phyloP scores from a whole-genome alignment of 1,140 invertebrate species.

The Lordiphosa mommai region DNA sequence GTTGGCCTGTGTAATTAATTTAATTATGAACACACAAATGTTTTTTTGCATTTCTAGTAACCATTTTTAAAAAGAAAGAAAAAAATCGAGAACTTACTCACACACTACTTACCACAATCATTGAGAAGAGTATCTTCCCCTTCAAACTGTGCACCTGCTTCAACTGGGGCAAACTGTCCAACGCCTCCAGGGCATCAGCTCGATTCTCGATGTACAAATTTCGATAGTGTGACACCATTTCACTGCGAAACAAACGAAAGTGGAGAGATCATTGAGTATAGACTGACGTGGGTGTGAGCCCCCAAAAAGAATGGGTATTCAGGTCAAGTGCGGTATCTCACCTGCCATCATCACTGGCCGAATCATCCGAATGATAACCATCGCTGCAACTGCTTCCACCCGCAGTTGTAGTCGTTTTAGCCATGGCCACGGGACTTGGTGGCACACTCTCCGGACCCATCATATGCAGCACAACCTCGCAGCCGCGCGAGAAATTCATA shows the following conservation, averaged over 20 bases:
- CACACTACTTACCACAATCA: slow-evolving; percentile 92
- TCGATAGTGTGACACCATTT: slow-evolving; percentile 89
- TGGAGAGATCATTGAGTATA: slow-evolving; percentile 22
- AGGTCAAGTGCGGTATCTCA: slow-evolving; percentile 54
- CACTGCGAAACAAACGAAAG: slow-evolving; percentile 70
- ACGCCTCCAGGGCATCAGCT: slow-evolving; percentile 90
- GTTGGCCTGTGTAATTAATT: no score
- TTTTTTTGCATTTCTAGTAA: no score
- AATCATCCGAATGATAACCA: slow-evolving; percentile 92
- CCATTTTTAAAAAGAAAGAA: no score
- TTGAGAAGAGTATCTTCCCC: slow-evolving; percentile 95
- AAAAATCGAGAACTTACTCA: no score
- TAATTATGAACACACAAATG: no score
- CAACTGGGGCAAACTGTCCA: slow-evolving; percentile 89
- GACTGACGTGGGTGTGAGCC: slow-evolving; percentile 36
- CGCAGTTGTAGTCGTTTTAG: slow-evolving; percentile 79
- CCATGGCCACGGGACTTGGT: slow-evolving; percentile 31
- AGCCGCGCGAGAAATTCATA: slow-evolving; percentile 91
- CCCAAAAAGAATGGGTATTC: slow-evolving; percentile 11
- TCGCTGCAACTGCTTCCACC: slow-evolving; percentile 83
- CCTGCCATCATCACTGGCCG: slow-evolving; percentile 85
- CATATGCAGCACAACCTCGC: slow-evolving; percentile 87
- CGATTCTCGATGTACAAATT: slow-evolving; percentile 91
- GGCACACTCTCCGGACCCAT: slow-evolving; percentile 82
- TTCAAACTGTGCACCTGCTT: slow-evolving; percentile 92